phyloP scores from a whole-genome alignment of 2,888 invertebrate genomes.

The Caenorhabditis wallacei region DNA sequence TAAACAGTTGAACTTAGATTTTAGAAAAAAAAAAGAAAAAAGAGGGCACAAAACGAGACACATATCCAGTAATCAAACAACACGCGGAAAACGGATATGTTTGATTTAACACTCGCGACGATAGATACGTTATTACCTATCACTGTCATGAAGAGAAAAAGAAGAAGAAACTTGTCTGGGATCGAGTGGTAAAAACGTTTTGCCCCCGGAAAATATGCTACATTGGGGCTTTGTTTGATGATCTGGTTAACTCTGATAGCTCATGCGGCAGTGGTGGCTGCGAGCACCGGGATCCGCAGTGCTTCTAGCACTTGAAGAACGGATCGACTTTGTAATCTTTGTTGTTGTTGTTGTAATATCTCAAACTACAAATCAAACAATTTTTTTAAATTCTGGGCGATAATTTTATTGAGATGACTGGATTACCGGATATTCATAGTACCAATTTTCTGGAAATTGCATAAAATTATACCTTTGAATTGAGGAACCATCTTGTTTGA shows the following conservation, averaged over 20 bases:
- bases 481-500: conserved; percentile 5
- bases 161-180: conserved; percentile 20
- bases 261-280: too few species aligned
- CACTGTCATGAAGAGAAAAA: conserved; percentile 21
- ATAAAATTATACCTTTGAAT: too few species aligned
- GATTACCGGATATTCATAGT: too few species aligned
- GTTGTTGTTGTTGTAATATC: too few species aligned
- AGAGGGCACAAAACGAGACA: conserved; percentile 16
- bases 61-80: conserved; percentile 43
- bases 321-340: too few species aligned
- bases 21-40: conserved; percentile 17
- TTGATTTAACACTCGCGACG: conserved; percentile 29
- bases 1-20: conserved; percentile 31
- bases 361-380: too few species aligned
- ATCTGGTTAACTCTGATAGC: too few species aligned
- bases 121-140: conserved; percentile 11
- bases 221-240: not conserved
- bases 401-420: too few species aligned
- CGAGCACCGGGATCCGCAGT: too few species aligned
- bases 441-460: too few species aligned
- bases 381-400: too few species aligned
- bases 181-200: conserved; percentile 27
- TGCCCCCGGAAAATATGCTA: not conserved
- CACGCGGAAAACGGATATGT: conserved; percentile 30
- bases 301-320: too few species aligned